phyloP scores from a whole-genome alignment of 2,888 invertebrate genomes.

The Aradus depressus region DNA sequence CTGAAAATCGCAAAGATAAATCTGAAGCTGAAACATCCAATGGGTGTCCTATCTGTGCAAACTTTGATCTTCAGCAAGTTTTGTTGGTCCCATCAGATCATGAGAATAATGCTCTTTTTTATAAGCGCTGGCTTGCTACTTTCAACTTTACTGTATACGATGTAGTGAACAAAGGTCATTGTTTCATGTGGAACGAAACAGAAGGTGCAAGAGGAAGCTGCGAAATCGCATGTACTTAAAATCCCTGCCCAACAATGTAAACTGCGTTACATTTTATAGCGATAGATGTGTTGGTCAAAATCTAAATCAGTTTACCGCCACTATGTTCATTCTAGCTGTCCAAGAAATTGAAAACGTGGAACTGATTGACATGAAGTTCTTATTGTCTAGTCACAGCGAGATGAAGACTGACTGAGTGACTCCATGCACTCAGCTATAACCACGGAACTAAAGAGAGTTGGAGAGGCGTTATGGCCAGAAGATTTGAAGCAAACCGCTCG shows the following conservation, averaged over 20 bases:
- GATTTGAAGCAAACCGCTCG: constrained; percentile 28
- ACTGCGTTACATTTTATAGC: constrained; percentile 30
- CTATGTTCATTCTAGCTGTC: constrained; percentile 29
- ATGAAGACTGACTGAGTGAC: constrained; percentile 26
- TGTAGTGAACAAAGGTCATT: constrained; percentile 12
- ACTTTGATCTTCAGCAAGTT: constrained; percentile 14
- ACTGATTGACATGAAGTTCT: constrained; percentile 29
- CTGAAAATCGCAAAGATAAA: constrained; percentile 8
- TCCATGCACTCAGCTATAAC: constrained; percentile 28
- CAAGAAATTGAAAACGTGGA: constrained; percentile 28
- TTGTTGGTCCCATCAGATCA: constrained; percentile 14
- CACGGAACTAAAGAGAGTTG: constrained; percentile 23
- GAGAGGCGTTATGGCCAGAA: constrained; percentile 24
- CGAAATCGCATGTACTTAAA: constrained; percentile 20
- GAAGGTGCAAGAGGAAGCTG: constrained; percentile 28
- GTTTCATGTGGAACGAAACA: constrained; percentile 31
- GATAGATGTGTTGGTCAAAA: constrained; percentile 33
- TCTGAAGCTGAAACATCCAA: constrained; percentile 10
- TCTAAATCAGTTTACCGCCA: constrained; percentile 30
- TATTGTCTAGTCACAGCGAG: constrained; percentile 25
- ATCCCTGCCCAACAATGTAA: constrained; percentile 25
- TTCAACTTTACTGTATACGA: constrained; percentile 15
- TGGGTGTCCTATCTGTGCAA: constrained; percentile 10
- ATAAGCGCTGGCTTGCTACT: constrained; percentile 16
- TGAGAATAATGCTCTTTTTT: constrained; percentile 14